Base-by-base conservation (phyloP, 1,140 invertebrate species). In the Pseudomyrmex concolor region DNA sequence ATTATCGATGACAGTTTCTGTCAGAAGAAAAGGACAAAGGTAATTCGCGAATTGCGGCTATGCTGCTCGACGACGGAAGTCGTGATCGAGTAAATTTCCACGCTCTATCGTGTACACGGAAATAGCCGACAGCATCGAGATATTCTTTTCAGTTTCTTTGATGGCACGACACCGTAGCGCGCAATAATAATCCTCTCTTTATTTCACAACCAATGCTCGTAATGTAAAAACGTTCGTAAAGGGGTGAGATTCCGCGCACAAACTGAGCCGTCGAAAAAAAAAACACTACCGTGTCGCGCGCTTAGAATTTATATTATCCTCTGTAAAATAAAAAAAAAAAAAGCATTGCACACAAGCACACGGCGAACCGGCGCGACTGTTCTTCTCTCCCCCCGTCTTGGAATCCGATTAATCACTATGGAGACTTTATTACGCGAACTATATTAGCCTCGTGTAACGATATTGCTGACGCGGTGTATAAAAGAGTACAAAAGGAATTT, bases 1-100 rank as follows among this genome's bases (percentile, higher is more conserved):
- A 87, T 87, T 87, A 86, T 86, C 84, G 62, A 84, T 84, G 71
- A 19, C 45, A 19, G 43, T 17, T 54, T 55, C 51, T 25, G 43
- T 70, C 68, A 57, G 62, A 86, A 87, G 71, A 86, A 83, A 74
- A 85, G 71, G 78, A 86, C 78, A 83, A 86, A 83, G 84, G 77
- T 86, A 86, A 85, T 86, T 74, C 54, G 34, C 34, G 59, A 74
- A 86, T 82, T 71, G 55, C 55, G 63, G 62, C 71, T 64, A 84
- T 17, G 55, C 34, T 7, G 5, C 59, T 62, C 63, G 19, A 71
- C 60, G 43, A 70, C 60, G 84, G 72, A 72, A 85, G 70, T 54
- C 57, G 17, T 55, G 34, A 85, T 54, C 60, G 59, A 85, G 67
- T 78, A 86, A 85, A 86, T 86, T 72, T 72, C 57, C 71, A 84